phyloP scores from a whole-genome alignment of 2,888 invertebrate species.

The Amorpha juglandis region DNA sequence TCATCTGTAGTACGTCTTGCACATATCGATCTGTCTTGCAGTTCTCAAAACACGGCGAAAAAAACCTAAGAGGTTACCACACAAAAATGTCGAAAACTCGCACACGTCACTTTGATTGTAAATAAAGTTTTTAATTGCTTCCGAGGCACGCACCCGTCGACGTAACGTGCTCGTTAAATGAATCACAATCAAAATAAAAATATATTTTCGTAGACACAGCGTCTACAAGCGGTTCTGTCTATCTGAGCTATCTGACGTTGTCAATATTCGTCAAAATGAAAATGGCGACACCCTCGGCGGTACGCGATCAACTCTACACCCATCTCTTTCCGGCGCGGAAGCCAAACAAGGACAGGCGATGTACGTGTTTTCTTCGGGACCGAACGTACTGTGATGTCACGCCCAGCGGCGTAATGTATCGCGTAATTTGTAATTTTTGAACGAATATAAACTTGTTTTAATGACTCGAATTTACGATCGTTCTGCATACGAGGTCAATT shows the following conservation, averaged over 20 bases:
- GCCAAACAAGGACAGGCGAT: constrained; percentile 56
- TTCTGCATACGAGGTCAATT: constrained; percentile 70
- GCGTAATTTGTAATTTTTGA: constrained; percentile 80
- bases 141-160: constrained; percentile 57
- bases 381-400: constrained; percentile 84
- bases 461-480: constrained; percentile 77
- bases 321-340: constrained; percentile 52
- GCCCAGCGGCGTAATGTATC: constrained; percentile 85
- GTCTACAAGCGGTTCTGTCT: constrained; percentile 82
- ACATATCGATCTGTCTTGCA: constrained; percentile 84
- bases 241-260: constrained; percentile 80
- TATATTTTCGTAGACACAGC: constrained; percentile 76
- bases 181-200: constrained; percentile 83
- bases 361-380: constrained; percentile 78
- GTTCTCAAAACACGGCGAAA: constrained; percentile 77
- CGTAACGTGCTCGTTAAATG: constrained; percentile 70
- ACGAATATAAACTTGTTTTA: constrained; percentile 80
- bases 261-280: constrained; percentile 90
- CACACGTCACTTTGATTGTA: constrained; percentile 64
- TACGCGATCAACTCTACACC: constrained; percentile 76
- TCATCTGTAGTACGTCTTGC: constrained; percentile 83
- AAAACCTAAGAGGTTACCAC: constrained; percentile 79
- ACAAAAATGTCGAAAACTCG: constrained; percentile 63
- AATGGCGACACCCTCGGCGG: constrained; percentile 88
- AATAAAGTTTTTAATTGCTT: constrained; percentile 63